Base-by-base conservation (phyloP, 2,888 invertebrate species). In the Yponomeuta plumbellus region DNA sequence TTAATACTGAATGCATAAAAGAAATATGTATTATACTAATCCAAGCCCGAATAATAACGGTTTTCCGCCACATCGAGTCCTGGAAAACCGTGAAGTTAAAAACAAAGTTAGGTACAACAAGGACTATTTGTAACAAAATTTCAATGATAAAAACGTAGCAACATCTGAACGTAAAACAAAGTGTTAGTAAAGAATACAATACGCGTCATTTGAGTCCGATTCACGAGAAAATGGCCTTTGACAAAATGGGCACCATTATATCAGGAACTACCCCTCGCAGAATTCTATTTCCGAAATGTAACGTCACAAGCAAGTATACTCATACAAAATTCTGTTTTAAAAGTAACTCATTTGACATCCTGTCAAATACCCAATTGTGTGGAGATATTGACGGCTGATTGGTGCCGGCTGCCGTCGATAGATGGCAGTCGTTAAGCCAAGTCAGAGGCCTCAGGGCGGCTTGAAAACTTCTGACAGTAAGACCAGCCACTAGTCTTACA, bases 1-100 rank as follows among this genome's bases (percentile, higher is more conserved):
- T 2, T 44, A 61, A 65, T 67, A 64, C 65, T 66, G 69, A 64
- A 66, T 67, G 67, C 67, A 58, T 67, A 67, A 66, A 66, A 66
- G 67, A 69, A 67, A 69, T 66, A 26, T 4, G 2, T 34, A 44
- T 20, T 44, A 62, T 57, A 64, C 63, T 62, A 67, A 68, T 61
- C 34, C 63, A 52, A 57, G 40, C 66, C 62, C 62, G 56, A 39
- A 40, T 64, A 62, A 58, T 58, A 58, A 22, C 52, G 52, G 61
- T 57, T 65, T 23, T 11, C 56, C 22, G n/a, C 26, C 11, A 13
- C 59, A 11, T 21, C 4, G 8, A 3, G 20, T 58, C 20, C 26
- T 26, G 58, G 58, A 58, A 21, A 21, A 1, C 59, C 22, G 20
- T 21, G 10, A 59, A 59, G 21, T 23, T 22, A 22, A 21, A 58